Evolutionary conservation across 92 coral and sea anemone species (phyloP).

Genomic region (Phenganax subtilis): DNA sequence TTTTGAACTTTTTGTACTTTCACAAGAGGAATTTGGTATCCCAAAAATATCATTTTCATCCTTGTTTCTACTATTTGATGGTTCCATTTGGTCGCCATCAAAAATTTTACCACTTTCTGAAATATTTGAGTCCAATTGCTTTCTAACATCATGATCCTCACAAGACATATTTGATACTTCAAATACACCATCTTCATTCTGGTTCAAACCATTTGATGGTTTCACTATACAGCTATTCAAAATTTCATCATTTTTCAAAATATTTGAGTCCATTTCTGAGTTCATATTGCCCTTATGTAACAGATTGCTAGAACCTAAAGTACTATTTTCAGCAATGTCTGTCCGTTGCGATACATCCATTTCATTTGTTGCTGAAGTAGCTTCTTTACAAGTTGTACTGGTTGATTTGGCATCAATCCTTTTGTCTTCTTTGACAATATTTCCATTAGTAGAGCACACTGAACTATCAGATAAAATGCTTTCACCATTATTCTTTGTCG

Average conservation of each 20-base stretch:
- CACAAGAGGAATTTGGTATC: not conserved
- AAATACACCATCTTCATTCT: not conserved
- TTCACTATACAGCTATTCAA: not conserved
- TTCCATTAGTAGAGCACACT: too few species aligned
- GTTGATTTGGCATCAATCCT: too few species aligned
- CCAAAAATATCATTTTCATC: not conserved
- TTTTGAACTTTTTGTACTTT: too few species aligned
- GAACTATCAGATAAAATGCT: too few species aligned
- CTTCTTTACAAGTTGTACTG: not conserved
- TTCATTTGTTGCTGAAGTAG: not conserved
- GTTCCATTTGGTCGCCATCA: not conserved
- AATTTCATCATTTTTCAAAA: not conserved
- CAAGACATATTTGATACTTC: not conserved
- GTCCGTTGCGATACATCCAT: not conserved
- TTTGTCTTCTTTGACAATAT: too few species aligned
- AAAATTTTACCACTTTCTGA: not conserved
- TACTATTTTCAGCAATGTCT: not conserved
- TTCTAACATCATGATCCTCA: not conserved
- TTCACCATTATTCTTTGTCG: too few species aligned
- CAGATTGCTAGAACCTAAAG: not conserved
- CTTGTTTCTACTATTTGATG: not conserved
- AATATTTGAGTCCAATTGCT: not conserved
- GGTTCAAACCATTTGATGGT: not conserved
- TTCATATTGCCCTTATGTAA: not conserved
- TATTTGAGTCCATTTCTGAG: not conserved